Evolutionary conservation across 2,888 invertebrate genomes (phyloP), one percentile per base, ranked within the genome.

Genomic region (Gnatocerus cornutus): DNA sequence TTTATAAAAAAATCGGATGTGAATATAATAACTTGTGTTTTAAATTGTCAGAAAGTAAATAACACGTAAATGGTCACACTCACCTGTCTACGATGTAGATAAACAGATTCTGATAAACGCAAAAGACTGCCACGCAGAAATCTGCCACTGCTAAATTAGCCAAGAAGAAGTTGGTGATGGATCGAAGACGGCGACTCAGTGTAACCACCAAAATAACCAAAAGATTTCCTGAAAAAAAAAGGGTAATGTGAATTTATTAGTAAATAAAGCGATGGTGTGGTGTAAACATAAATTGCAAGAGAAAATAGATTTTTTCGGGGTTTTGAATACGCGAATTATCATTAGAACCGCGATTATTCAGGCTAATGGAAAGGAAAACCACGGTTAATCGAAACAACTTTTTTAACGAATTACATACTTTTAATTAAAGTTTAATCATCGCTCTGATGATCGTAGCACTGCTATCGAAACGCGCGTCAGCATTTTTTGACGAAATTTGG

Each of bases 131-230:
- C n/a, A 96, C 96, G 80, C 95, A 94, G 76, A 97, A 90, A 85
- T 97, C 96, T 2, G 97, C 96, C 61, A 94, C 90, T 0, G 96
- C 96, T 75, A 97, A 86, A 84, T 97, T 96, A 13, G 95, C 96
- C 81, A 97, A 86, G 84, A 96, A 96, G 84, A 96, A 96, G 85
- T 97, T 97, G 45, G 96, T 97, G 74, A 95, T 93, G 33, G 95
- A 95, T 65, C 95, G 89, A 79, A 96, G 88, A 52, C 94, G 89
- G 66, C 94, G 89, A 69, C 95, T 96, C 71, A 93, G 84, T 3
- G 92, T 91, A 67, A 97, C 94, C 69, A 96, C 96, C 66, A 95
- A 87, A 73, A 97, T 93, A 62, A 97, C 96, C 76, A 96, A 89
- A 45, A 94, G 86, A 83, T 96, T 96, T 1, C 96, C 96, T 96